Evolutionary conservation across 2,888 invertebrate species (phyloP), one percentile per base, ranked within the genome.

Genomic region (Aradus depressus): DNA sequence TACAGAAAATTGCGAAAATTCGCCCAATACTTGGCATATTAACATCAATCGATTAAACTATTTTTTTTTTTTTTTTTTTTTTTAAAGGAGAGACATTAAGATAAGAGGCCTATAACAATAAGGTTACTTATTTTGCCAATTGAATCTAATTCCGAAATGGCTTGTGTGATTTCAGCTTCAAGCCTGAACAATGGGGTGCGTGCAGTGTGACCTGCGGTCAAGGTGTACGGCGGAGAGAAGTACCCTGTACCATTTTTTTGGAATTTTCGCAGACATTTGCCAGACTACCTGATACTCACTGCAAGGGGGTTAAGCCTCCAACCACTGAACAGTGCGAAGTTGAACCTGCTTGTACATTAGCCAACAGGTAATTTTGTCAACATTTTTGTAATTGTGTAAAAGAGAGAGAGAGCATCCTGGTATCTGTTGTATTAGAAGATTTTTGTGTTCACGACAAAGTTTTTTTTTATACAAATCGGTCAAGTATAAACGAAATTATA

Each of bases 191-290:
- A 48, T 96, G 93, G 93, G 81, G 90, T 2, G 79, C 85, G 1
- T 97, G 96, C 72, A 90, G 88, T 62, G 85, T 84, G 0, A 82
- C 85, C 0, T 95, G 96, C 65, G 95, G 95, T 1, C 85, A 87
- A 66, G 96, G 95, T 0, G 74, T 84, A 60, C 75, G 84, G n/a
- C 81, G 80, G 58, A 79, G 93, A 26, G 79, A 82, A 61, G 92
- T 92, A n/a, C 81, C 85, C 61, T 97, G 97, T 72, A 90, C 89
- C 72, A 92, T 95, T 62, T 92, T 87, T 69, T 72, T 95, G 55
- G 90, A 91, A 67, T 92, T 91, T 68, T 88, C 91, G 51, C 76
- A 84, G 59, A 90, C 90, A 1, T 82, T 89, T 47, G 89, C 88
- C 4, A 86, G 84, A 60, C 72, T 93, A 8, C 89, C 91, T 1